These are phyloP conservation scores for Euborellia annulipes DNA, from an alignment of 1,140 invertebrate species.

Conservation along the genomic window DNA sequence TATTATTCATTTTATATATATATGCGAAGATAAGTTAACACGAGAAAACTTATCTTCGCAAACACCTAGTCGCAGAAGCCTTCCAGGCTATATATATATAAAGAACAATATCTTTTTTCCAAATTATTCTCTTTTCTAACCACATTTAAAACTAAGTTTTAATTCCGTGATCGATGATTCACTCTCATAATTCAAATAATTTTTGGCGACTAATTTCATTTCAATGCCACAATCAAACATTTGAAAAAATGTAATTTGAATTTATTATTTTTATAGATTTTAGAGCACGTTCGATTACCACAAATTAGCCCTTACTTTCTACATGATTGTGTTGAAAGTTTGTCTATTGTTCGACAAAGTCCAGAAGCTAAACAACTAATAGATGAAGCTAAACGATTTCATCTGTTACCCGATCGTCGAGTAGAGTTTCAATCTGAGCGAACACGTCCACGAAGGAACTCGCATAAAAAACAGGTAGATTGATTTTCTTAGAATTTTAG, in stretches of 20 bases:
- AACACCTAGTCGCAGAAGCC: no score
- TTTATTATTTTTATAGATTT: slow-evolving; percentile 23
- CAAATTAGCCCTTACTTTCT: slow-evolving; percentile 41
- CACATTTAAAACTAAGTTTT: neutral
- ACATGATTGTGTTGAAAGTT: slow-evolving; percentile 34
- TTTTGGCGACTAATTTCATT: no score
- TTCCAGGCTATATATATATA: no score
- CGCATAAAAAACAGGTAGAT: slow-evolving; percentile 20
- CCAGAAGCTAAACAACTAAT: slow-evolving; percentile 28
- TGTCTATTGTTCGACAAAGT: slow-evolving; percentile 24
- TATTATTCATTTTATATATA: no score
- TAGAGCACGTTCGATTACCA: slow-evolving; percentile 37
- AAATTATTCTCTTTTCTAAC: neutral
- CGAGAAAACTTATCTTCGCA: no score
- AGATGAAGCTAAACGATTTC: slow-evolving; percentile 33
- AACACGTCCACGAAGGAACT: slow-evolving; percentile 25
- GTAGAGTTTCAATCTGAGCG: slow-evolving; percentile 23
- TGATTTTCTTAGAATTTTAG: no score
- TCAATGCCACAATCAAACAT: no score
- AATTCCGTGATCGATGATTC: no score
- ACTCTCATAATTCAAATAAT: no score
- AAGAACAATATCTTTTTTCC: no score
- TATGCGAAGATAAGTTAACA: no score
- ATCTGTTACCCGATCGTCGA: slow-evolving; percentile 33
- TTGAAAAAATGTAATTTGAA: no score